These are phyloP conservation scores for Passerina amoena DNA, from an alignment of 2,113 vertebrate genomes.

Conservation along the genomic window DNA sequence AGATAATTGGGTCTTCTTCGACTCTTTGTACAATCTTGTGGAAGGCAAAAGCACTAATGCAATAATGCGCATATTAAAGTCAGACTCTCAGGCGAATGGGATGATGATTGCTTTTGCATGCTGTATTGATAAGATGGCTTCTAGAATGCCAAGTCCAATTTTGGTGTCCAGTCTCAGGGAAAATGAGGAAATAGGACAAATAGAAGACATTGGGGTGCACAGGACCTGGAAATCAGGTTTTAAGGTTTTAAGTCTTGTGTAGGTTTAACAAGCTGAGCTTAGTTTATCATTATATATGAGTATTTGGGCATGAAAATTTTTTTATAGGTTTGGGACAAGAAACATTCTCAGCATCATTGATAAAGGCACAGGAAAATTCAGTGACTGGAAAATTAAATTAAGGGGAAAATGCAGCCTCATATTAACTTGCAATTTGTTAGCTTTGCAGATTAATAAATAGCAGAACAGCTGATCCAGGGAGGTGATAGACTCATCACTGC, in stretches of 20 bases:
- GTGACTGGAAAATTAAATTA: constrained; percentile 27
- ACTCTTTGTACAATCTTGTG: background rate
- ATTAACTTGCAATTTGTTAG: background rate
- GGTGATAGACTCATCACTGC: background rate
- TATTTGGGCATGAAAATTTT: background rate
- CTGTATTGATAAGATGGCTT: background rate
- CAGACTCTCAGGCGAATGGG: background rate
- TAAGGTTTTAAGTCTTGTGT: background rate
- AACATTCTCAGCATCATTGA: background rate
- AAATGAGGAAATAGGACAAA: background rate
- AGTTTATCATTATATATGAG: background rate
- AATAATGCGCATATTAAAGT: background rate
- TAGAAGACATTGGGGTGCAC: background rate
- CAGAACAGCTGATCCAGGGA: background rate
- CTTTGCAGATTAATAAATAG: background rate
- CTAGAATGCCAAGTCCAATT: background rate
- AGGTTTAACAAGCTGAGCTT: background rate
- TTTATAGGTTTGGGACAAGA: background rate
- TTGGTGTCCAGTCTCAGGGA: background rate
- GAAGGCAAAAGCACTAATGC: background rate
- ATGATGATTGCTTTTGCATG: background rate
- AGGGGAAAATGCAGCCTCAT: background rate
- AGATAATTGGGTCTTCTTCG: background rate
- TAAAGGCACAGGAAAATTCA: background rate
- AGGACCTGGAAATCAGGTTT: background rate